These are phyloP conservation scores for Conus ventricosus DNA, from an alignment of 1,140 invertebrate species.

Conservation along the genomic window DNA sequence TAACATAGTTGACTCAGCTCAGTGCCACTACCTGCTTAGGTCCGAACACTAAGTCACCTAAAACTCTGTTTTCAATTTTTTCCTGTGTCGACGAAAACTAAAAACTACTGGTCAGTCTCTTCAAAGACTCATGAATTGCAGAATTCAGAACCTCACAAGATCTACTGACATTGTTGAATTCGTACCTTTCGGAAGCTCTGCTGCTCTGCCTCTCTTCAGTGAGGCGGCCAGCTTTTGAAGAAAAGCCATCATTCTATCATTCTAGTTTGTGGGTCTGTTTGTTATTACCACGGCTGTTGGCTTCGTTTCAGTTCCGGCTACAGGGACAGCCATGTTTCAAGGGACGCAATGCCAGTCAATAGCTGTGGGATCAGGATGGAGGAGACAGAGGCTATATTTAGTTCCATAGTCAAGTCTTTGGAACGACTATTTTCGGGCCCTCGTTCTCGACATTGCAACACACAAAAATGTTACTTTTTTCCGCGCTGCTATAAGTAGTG, in stretches of 20 bases:
- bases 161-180: neutral
- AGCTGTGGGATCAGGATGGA: neutral
- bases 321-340: slow-evolving; percentile 30
- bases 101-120: too few species aligned
- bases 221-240: slow-evolving; percentile 51
- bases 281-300: neutral
- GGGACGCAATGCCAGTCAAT: neutral
- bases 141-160: too few species aligned
- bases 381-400: too few species aligned
- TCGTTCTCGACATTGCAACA: neutral
- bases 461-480: neutral
- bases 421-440: neutral
- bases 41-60: too few species aligned
- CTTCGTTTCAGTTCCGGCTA: neutral
- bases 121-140: too few species aligned
- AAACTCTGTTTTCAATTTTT: too few species aligned
- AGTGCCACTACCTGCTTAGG: too few species aligned
- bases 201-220: slow-evolving; percentile 52
- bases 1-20: too few species aligned
- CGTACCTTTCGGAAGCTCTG: slow-evolving; percentile 53
- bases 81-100: too few species aligned
- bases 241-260: slow-evolving; percentile 51
- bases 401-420: neutral
- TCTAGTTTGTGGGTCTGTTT: neutral
- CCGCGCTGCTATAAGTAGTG: neutral